phyloP scores from a whole-genome alignment of 1,140 invertebrate species.

The Luehdorfia chinensis region DNA sequence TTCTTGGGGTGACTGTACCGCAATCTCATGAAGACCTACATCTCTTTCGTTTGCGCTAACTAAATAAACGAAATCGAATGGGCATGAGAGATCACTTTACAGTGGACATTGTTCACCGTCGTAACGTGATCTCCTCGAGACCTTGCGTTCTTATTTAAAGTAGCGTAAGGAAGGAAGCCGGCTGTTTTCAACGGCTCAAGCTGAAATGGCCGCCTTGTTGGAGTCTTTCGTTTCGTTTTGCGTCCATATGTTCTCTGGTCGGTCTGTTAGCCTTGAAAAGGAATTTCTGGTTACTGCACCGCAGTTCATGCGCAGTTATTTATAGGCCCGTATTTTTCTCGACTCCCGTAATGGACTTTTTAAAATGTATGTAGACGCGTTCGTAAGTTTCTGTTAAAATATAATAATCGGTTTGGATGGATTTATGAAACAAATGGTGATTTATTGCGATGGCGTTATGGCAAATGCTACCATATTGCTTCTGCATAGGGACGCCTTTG shows the following conservation, averaged over 20 bases:
- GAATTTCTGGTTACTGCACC: constrained; percentile 53
- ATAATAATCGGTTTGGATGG: constrained; percentile 10
- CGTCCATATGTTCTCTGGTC: constrained; percentile 68
- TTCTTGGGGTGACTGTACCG: constrained; percentile 67
- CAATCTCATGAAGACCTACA: constrained; percentile 45
- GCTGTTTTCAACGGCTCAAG: constrained; percentile 38
- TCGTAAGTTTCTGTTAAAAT: constrained; percentile 11
- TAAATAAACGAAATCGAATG: constrained; percentile 31
- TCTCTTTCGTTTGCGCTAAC: constrained; percentile 17
- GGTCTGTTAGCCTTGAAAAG: constrained; percentile 63
- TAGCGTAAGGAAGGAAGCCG: constrained; percentile 48
- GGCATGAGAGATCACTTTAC: constrained; percentile 32
- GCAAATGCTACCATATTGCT: not conserved
- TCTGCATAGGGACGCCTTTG: not conserved
- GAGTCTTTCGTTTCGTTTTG: constrained; percentile 51
- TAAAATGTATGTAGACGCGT: constrained; percentile 19
- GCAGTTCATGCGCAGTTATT: constrained; percentile 51
- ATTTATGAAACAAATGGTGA: constrained; percentile 8
- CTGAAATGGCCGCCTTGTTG: constrained; percentile 31
- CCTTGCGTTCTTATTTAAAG: constrained; percentile 26
- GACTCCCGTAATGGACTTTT: constrained; percentile 21
- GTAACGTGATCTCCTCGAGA: constrained; percentile 11
- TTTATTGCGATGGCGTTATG: not conserved
- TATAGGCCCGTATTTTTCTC: constrained; percentile 41
- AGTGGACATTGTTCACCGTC: constrained; percentile 25